These are phyloP conservation scores for Drosophila nr. fundita DNA, from an alignment of 2,888 invertebrate species.

Conservation along the genomic window DNA sequence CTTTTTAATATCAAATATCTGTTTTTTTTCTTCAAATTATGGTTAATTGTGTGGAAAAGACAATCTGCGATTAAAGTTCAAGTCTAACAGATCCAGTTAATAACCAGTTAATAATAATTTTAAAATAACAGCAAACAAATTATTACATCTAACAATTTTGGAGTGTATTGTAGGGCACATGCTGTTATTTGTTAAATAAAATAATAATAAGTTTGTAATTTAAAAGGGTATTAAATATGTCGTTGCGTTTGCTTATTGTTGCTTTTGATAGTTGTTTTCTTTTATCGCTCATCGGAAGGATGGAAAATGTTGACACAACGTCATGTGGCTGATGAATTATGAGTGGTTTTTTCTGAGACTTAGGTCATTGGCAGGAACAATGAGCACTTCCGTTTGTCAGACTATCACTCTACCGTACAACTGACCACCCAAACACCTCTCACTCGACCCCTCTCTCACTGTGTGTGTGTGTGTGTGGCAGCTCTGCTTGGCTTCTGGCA, in stretches of 20 bases:
- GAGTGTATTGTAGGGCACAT: background rate
- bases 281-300: conserved; percentile 58
- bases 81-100: background rate
- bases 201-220: background rate
- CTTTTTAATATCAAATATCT: rapidly evolving
- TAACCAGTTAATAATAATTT: background rate
- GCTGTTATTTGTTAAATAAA: background rate
- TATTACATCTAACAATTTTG: background rate
- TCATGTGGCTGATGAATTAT: conserved; percentile 74
- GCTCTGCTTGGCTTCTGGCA: conserved; percentile 49
- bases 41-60: background rate
- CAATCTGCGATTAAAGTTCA: background rate
- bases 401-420: conserved; percentile 12
- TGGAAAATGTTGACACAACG: conserved; percentile 75
- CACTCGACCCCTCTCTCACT: background rate
- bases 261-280: conserved; percentile 23
- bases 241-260: background rate
- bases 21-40: background rate
- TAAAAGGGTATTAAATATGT: conserved; percentile 22
- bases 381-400: conserved; percentile 69
- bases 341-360: conserved; percentile 54
- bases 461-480: conserved; percentile 3
- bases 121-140: background rate
- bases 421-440: background rate
- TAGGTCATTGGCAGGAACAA: conserved; percentile 74